Evolutionary conservation across 2,113 vertebrate species (phyloP).

Genomic region (Tetraodon nigroviridis): DNA sequence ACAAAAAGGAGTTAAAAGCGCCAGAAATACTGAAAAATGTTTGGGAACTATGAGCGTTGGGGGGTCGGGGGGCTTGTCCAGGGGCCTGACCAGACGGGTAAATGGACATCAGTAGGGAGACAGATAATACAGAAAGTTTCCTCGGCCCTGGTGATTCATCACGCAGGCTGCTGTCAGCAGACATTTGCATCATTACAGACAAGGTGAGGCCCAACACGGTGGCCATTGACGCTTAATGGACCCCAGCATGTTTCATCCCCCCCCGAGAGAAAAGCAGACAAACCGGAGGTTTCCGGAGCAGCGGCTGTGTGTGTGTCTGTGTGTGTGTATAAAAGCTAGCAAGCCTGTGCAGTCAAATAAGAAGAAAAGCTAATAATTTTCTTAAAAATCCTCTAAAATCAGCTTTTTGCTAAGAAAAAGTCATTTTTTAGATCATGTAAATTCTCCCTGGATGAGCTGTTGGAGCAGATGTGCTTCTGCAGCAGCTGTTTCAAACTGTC

Average conservation of each 20-base stretch:
- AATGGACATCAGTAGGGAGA: constrained; percentile 38
- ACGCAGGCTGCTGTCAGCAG: constrained; percentile 49
- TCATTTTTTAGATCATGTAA: not conserved
- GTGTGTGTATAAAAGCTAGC: not conserved
- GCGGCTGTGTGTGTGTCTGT: not conserved
- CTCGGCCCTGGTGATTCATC: constrained; percentile 49
- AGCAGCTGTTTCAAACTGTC: constrained; percentile 47
- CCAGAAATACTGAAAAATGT: not conserved
- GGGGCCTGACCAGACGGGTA: constrained; percentile 33
- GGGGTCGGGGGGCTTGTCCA: constrained; percentile 4
- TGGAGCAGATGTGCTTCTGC: constrained; percentile 41
- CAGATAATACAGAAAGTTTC: constrained; percentile 52
- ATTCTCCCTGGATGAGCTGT: constrained; percentile 9
- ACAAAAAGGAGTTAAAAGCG: not conserved
- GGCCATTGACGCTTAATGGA: constrained; percentile 59
- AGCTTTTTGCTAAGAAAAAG: not conserved
- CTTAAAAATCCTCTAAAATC: not conserved
- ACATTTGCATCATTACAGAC: constrained; percentile 57
- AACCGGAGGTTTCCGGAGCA: constrained; percentile 11
- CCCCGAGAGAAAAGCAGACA: constrained; percentile 48
- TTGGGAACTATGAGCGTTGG: constrained; percentile 18
- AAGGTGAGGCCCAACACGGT: constrained; percentile 60
- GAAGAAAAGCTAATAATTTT: not conserved
- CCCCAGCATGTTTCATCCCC: constrained; percentile 49
- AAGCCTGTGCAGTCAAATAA: too few species aligned